phyloP scores from a whole-genome alignment of 2,888 invertebrate species.

The Andrena marginata region DNA sequence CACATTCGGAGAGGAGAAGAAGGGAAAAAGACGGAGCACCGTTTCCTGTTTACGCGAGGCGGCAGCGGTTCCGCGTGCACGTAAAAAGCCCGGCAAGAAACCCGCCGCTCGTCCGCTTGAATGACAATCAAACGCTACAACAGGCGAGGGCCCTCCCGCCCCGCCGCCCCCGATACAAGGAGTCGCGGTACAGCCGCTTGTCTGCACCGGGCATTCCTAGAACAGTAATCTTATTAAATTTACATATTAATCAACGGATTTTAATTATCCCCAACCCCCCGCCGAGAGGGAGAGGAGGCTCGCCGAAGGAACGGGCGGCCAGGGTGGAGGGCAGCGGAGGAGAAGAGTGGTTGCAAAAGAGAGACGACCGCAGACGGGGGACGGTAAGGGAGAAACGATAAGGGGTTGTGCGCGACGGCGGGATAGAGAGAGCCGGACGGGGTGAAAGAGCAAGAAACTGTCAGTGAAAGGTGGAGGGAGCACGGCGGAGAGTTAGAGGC shows the following conservation, averaged over 20 bases:
- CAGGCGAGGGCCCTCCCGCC: slow-evolving; percentile 53
- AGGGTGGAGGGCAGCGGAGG: slow-evolving; percentile 60
- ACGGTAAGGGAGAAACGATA: slow-evolving; percentile 65
- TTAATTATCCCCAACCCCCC: slow-evolving; percentile 94
- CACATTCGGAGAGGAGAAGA: neutral
- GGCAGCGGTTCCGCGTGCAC: slow-evolving; percentile 6
- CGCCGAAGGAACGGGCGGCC: slow-evolving; percentile 54
- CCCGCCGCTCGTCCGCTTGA: slow-evolving; percentile 62
- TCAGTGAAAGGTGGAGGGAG: slow-evolving; percentile 57
- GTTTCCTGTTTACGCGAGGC: slow-evolving; percentile 53
- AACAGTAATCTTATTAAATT: slow-evolving; percentile 99
- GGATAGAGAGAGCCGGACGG: slow-evolving; percentile 44
- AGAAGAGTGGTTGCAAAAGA: slow-evolving; percentile 69
- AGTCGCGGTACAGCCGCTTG: slow-evolving; percentile 76
- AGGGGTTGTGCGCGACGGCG: slow-evolving; percentile 60
- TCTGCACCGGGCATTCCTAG: slow-evolving; percentile 90
- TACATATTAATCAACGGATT: slow-evolving; percentile 99
- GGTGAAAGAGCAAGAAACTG: slow-evolving; percentile 67
- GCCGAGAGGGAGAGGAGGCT: slow-evolving; percentile 63
- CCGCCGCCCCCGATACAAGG: slow-evolving; percentile 70
- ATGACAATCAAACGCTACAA: slow-evolving; percentile 75
- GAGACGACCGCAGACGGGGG: slow-evolving; percentile 60
- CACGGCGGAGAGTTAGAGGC: slow-evolving; percentile 28
- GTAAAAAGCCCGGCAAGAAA: slow-evolving; percentile 58
- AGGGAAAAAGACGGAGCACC: neutral